Evolutionary conservation across 2,888 invertebrate species (phyloP), one percentile per base, ranked within the genome.

Genomic region (Ichneumoninae sp.): DNA sequence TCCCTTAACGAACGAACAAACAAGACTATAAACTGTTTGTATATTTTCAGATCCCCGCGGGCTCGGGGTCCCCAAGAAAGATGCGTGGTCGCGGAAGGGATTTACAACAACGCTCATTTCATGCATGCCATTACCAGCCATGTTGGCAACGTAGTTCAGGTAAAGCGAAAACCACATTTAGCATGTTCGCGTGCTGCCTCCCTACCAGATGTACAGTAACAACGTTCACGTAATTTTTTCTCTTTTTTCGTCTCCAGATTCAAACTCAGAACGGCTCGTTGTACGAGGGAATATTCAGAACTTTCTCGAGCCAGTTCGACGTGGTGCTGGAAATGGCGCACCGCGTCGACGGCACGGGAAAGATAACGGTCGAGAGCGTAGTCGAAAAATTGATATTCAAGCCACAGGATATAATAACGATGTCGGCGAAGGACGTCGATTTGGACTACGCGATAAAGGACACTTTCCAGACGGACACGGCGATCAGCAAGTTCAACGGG

Each of bases 221-320:
- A 1, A 13, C 30, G 4, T 33, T 33, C 63, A 16, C 10, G 19
- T 36, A 74, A 30, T 19, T 47, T 70, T 33, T 82, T 69, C 36
- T 57, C 0, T 60, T 70, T 79, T 75, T 85, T 70, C 87, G 66
- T 47, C 87, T 83, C n/a, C 87, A 94, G 94, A 96, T 98, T 89
- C 96, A 97, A 91, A 97, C 98, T 77, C 96, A 96, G 93, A 97
- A 98, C 89, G 98, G 98, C 87, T 96, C 96, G 89, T 94, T 97
- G 80, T 98, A 97, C 95, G 98, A 98, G 94, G 98, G 98, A 30
- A 96, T 98, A 85, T 97, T 98, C 93, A 96, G 96, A 93, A 98
- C 98, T 54, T 98, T 98, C 94, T 98, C 98, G 88, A 96, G 97
- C 90, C 96, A 96, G 94, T 98, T 98, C 94, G 98, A 98, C 93